phyloP scores from a whole-genome alignment of 2,888 invertebrate genomes.

The Patella depressa region DNA sequence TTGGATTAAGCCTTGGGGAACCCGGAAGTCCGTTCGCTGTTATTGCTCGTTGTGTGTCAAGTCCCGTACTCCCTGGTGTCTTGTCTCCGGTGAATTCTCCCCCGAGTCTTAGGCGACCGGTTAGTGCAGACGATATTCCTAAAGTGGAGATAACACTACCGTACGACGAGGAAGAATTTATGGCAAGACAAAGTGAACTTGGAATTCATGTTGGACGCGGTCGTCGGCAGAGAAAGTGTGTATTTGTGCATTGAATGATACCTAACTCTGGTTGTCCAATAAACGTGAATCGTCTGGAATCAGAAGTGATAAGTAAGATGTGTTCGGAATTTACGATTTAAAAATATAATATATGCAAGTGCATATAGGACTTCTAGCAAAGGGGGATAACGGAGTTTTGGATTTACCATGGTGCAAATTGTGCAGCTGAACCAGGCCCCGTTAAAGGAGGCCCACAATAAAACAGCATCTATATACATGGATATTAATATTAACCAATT shows the following conservation, averaged over 20 bases:
- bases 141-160: conserved; percentile 53
- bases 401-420: too few relatives aligned
- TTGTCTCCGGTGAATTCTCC: conserved; percentile 36
- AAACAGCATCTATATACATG: too few relatives aligned
- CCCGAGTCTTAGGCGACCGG: conserved; percentile 44
- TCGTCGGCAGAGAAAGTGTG: not conserved
- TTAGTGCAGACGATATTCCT: conserved; percentile 55
- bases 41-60: conserved; percentile 59
- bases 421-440: too few relatives aligned
- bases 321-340: too few relatives aligned
- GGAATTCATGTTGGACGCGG: not conserved
- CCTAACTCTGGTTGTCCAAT: too few relatives aligned
- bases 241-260: not conserved
- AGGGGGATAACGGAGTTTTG: too few relatives aligned
- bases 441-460: too few relatives aligned
- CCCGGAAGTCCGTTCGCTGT: conserved; percentile 53
- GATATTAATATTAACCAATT: too few relatives aligned
- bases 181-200: not conserved
- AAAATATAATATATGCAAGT: too few relatives aligned
- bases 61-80: conserved; percentile 54
- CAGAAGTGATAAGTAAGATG: too few relatives aligned
- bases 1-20: conserved; percentile 22
- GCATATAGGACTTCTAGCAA: too few relatives aligned
- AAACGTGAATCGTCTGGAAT: too few relatives aligned
- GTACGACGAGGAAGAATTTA: conserved; percentile 30